A percentile compares a stretch with the other conserved stretches of the same genome.
Evolutionary conservation across 2,113 vertebrate species (phyloP).

Genomic region (Percina caprodes): DNA sequence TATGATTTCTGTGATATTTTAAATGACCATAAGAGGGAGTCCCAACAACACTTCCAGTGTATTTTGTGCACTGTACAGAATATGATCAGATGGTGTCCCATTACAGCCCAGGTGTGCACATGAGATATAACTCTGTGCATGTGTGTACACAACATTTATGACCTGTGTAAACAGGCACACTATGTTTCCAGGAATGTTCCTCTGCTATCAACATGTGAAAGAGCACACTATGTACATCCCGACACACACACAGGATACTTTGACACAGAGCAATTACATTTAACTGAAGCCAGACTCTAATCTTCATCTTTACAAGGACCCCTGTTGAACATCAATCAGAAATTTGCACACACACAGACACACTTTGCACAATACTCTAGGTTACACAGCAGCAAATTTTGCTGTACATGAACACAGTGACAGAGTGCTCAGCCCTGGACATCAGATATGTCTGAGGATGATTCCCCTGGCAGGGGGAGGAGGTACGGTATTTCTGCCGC

Average conservation of each 20-base stretch:
- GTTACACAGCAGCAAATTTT: not conserved
- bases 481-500: constrained; percentile 25
- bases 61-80: not conserved
- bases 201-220: constrained; percentile 19
- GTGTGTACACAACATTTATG: constrained; percentile 1
- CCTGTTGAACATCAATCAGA: not conserved
- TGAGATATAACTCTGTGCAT: constrained; percentile 6
- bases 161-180: not conserved
- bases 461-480: constrained; percentile 33
- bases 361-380: not conserved
- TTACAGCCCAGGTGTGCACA: not conserved
- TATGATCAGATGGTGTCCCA: not conserved
- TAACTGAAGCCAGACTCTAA: not conserved
- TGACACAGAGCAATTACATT: not conserved
- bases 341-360: not conserved
- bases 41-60: not conserved
- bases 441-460: constrained; percentile 34
- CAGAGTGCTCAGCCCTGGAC: not conserved
- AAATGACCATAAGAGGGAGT: constrained; percentile 24
- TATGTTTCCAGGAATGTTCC: constrained; percentile 21
- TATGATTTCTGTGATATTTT: not conserved
- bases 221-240: not conserved
- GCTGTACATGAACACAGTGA: constrained; percentile 2
- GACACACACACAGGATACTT: not conserved
- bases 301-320: not conserved